Base-by-base conservation (phyloP, 1,140 invertebrate genomes). In the Cherax quadricarinatus region DNA sequence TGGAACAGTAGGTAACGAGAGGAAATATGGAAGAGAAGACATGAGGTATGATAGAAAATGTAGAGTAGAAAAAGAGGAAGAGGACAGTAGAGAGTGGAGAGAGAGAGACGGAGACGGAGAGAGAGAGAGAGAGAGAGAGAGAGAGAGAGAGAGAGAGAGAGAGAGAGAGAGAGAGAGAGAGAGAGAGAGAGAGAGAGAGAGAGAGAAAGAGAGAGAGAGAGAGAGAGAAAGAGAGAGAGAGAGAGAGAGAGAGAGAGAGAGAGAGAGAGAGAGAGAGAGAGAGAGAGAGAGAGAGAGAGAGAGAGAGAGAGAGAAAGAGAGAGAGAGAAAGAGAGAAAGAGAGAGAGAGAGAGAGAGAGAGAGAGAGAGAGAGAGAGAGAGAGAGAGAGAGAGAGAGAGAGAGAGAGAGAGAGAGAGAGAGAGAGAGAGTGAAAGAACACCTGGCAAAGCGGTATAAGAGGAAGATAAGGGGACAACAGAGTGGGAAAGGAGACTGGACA, bases 371-470 rank as follows among this genome's bases (percentile, higher is more conserved):
- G 49, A 79, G 2, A 53, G 24, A 79, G 70, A 57, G 75, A 79
- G 51, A 57, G 49, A 87, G 48, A 78, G 70, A 87, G 70, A 73
- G 73, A 87, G 70, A 78, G 70, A 87, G 49, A 78, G 85, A 87
- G 70, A 78, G 73, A 87, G 85, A 87, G 66, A 87, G 70, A 78
- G 70, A 87, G 48, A 53, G 86, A 87, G 86, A 78, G 49, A 57
- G 53, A 57, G 53, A 3, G 53, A 57, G 53, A 57, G 53, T 9
- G 53, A 57, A 57, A 57, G 53, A 14, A 57, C 12, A 9, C 6
- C 0, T 41, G 30, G 30, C 30, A 41, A 41, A 41, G 30, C 30
- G 30, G 30, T 41, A 41, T 41, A 16, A 3, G 5, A 16, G 62
- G 16, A 18, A n/a, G 3, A n/a, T n/a, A 70, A 70, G 62, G 16